Evolutionary conservation across 2,113 vertebrate species (phyloP).

Genomic region (Salvelinus sp.): DNA sequence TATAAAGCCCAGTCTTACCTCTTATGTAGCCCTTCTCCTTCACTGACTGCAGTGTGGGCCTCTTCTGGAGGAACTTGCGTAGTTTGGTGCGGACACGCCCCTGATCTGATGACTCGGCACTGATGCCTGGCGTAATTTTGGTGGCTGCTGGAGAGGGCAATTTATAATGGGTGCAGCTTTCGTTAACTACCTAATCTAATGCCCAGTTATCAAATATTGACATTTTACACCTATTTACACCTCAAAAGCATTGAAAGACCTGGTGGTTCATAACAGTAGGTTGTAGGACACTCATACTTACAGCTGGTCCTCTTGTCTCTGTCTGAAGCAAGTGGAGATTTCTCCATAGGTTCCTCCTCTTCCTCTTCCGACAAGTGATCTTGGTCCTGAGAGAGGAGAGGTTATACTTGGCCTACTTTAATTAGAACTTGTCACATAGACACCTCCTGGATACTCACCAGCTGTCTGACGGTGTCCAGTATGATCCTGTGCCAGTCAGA

Average conservation of each 20-base stretch:
- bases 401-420: neutral
- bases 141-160: neutral
- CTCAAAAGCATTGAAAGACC: too few species aligned
- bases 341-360: conserved; percentile 67
- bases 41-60: conserved; percentile 81
- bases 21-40: conserved; percentile 85
- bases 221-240: neutral
- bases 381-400: conserved; percentile 50
- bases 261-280: neutral
- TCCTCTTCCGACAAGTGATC: conserved; percentile 73
- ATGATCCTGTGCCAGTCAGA: conserved; percentile 83
- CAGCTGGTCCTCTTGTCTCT: conserved; percentile 60
- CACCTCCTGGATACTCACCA: conserved; percentile 63
- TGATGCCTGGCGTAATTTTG: neutral
- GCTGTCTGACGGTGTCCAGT: conserved; percentile 74
- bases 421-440: too few species aligned
- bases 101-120: conserved; percentile 60
- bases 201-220: too few species aligned
- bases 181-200: neutral
- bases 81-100: conserved; percentile 79
- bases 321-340: conserved; percentile 63
- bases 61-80: conserved; percentile 79
- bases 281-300: conserved; percentile 37
- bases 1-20: conserved; percentile 56
- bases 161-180: neutral